Base-by-base conservation (phyloP, 2,888 invertebrate genomes). In the Melitaea athalia region DNA sequence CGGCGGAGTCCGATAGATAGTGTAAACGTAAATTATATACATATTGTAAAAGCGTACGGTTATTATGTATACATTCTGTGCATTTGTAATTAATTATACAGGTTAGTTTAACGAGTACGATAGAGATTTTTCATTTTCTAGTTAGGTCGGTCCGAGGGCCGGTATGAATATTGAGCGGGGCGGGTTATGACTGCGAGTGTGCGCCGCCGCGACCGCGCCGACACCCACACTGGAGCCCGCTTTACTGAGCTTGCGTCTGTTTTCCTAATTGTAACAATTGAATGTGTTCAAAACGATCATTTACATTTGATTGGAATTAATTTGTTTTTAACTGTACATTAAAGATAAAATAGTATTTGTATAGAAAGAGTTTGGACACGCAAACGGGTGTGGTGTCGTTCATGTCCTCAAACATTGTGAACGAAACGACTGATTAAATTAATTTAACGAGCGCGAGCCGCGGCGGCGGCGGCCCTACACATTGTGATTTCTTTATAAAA, bases 401-500 rank as follows among this genome's bases (percentile, higher is more conserved):
- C 7, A 60, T 50, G 17, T 17, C n/a, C 42, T 64, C 59, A 43
- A 59, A 60, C 47, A 57, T 61, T 84, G 82, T 86, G 81, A 85
- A 85, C 87, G 86, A 87, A 88, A 85, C 87, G 90, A 90, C 89
- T 89, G 89, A 89, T 86, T 89, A 89, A 85, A 84, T 84, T 88
- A 84, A 88, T 84, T 83, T 84, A 78, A 74, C 77, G 77, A 72
- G 79, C 76, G 78, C 76, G 76, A 77, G 80, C 79, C 79, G 78
- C 81, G 83, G 81, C 80, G 80, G 78, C 79, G 77, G 76, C 72
- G 77, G 77, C 81, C 78, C 78, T 82, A 73, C 76, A 85, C 85
- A 88, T 86, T 92, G 92, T 92, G 92, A 92, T 92, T 92, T 92
- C 91, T 91, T 90, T 91, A 90, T 91, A 91, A 87, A 84, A 85